A percentile compares a stretch with the other conserved stretches of the same genome.
phyloP scores from a whole-genome alignment of 1,140 invertebrate species.

The Philaenus spumarius region DNA sequence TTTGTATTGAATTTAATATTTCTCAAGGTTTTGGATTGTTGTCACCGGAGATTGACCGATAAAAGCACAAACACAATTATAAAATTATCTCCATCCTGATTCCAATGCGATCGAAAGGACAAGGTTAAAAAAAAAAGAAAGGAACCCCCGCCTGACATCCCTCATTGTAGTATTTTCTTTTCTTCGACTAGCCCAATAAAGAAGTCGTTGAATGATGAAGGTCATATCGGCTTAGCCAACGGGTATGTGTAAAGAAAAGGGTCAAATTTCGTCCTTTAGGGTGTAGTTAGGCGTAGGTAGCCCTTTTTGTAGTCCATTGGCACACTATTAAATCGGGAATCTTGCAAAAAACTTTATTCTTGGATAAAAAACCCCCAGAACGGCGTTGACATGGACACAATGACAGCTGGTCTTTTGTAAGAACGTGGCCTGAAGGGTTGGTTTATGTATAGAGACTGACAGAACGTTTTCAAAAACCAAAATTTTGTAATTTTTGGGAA shows the following conservation, averaged over 20 bases:
- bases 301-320: constrained; percentile 8
- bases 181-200: not conserved
- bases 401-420: not conserved
- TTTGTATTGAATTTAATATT: too few species aligned
- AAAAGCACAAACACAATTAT: too few species aligned
- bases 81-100: too few species aligned
- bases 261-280: constrained; percentile 14
- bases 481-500: too few species aligned
- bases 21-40: too few species aligned
- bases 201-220: constrained; percentile 6
- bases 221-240: constrained; percentile 2
- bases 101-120: too few species aligned
- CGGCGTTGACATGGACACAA: constrained; percentile 4
- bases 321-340: constrained; percentile 5
- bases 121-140: too few species aligned
- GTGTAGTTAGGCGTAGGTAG: constrained; percentile 10
- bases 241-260: constrained; percentile 6
- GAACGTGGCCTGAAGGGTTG: too few species aligned
- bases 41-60: too few species aligned
- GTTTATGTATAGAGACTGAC: too few species aligned
- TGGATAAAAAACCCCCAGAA: not conserved
- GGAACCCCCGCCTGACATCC: too few species aligned
- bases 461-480: too few species aligned
- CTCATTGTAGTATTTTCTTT: not conserved
- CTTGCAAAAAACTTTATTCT: constrained; percentile 6